Evolutionary conservation across 2,888 invertebrate genomes (phyloP), one percentile per base, ranked within the genome.

Genomic region (Diplazon laetatorius): DNA sequence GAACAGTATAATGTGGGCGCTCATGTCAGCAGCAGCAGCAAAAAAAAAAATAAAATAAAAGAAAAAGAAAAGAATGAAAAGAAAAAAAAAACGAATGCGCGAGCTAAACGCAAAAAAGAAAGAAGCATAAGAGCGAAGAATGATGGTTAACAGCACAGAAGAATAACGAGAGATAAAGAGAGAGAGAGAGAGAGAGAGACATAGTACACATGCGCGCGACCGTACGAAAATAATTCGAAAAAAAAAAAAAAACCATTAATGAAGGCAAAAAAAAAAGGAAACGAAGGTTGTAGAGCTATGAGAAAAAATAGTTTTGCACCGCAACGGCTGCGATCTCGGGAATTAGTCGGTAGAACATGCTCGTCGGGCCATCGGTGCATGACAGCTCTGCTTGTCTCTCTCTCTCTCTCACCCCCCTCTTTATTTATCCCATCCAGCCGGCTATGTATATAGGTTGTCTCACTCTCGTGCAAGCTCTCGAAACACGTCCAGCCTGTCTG

Each of bases 281-380:
- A 35, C 50, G 68, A 72, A 48, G 18, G 66, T 63, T 50, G 35
- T 16, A 73, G 14, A 57, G 46, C 14, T 62, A 39, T 60, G 52
- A 55, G 70, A 76, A 70, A 55, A 62, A 62, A 42, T 66, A 62
- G 55, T 60, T n/a, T n/a, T 77, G 66, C 59, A 63, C 62, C 59
- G 16, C 57, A n/a, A 35, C 20, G 46, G 16, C 60, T 60, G 44
- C 44, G 18, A 76, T 59, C 50, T 55, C 62, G 35, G 30, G 42
- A 77, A 77, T 73, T 73, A 77, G 59, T 62, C 63, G 69, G 69
- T 68, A 69, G 77, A 77, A 73, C 69, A 63, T 69, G 63, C 63
- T 73, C 68, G 63, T 59, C 50, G 62, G 73, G 46, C 69, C 75
- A 82, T 80, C 76, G 77, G 71, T 72, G 74, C 78, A 73, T 78